phyloP scores from a whole-genome alignment of 2,888 invertebrate species.

The Polyommatus icarus region DNA sequence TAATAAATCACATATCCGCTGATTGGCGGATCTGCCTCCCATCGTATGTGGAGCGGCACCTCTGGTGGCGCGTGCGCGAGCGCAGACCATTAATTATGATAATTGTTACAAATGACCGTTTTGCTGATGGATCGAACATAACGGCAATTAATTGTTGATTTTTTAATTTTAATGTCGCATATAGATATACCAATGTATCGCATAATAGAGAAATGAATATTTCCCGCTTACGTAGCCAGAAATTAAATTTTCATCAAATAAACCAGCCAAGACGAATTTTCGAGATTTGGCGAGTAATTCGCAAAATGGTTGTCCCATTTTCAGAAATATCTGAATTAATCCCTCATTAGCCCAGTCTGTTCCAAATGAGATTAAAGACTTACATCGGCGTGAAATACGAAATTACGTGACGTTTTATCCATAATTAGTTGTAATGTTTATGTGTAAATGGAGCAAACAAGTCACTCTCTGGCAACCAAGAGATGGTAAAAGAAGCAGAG shows the following conservation, averaged over 20 bases:
- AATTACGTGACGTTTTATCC: neutral
- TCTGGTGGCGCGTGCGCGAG: conserved; percentile 7
- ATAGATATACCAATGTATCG: neutral
- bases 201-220: neutral
- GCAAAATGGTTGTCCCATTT: neutral
- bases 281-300: neutral
- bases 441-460: no score
- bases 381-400: neutral
- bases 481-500: no score
- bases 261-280: neutral
- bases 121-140: neutral
- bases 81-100: neutral
- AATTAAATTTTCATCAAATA: neutral
- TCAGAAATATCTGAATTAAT: neutral
- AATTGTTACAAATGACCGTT: conserved; percentile 27
- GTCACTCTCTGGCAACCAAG: no score
- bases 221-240: neutral
- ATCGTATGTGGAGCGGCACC: conserved; percentile 2
- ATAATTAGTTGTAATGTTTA: neutral
- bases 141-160: neutral
- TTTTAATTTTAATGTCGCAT: neutral
- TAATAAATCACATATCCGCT: neutral
- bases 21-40: conserved; percentile 9
- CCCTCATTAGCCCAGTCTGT: neutral
- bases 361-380: neutral